A percentile compares a stretch with the other conserved stretches of the same genome.
phyloP scores from a whole-genome alignment of 2,113 vertebrate genomes.

The Oryzias melastigma region DNA sequence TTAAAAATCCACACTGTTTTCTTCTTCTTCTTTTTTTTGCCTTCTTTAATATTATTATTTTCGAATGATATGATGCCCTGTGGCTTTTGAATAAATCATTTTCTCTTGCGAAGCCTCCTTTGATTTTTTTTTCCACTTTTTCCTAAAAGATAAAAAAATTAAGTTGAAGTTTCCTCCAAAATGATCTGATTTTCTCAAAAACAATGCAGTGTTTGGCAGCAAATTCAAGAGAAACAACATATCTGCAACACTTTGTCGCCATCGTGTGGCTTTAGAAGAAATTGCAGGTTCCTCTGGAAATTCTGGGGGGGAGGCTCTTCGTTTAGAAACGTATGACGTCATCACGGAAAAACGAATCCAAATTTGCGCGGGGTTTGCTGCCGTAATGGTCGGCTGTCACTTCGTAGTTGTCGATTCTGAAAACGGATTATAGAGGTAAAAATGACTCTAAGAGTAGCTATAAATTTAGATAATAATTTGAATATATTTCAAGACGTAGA shows the following conservation, averaged over 20 bases:
- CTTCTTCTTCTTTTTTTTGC: constrained; percentile 27
- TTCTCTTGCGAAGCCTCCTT: constrained; percentile 38
- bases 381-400: constrained; percentile 17
- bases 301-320: neutral
- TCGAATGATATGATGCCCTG: constrained; percentile 52
- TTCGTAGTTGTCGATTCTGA: too few species aligned
- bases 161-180: too few species aligned
- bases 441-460: fast-evolving
- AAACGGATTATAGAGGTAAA: constrained; percentile 14
- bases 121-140: neutral
- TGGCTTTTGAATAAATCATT: constrained; percentile 63
- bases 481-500: fast-evolving
- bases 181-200: too few species aligned
- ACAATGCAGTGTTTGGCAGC: neutral
- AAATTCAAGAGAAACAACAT: neutral
- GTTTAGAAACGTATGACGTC: constrained; percentile 21
- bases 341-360: constrained; percentile 29
- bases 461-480: fast-evolving
- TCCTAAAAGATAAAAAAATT: neutral
- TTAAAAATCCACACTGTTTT: constrained; percentile 72
- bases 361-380: constrained; percentile 68
- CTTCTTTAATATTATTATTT: constrained; percentile 55
- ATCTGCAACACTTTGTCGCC: constrained; percentile 29
- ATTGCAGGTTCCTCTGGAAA: neutral
- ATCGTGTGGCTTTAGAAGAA: constrained; percentile 16